These are phyloP conservation scores for Leptopilina syphax DNA, from an alignment of 2,888 invertebrate species.

Conservation along the genomic window DNA sequence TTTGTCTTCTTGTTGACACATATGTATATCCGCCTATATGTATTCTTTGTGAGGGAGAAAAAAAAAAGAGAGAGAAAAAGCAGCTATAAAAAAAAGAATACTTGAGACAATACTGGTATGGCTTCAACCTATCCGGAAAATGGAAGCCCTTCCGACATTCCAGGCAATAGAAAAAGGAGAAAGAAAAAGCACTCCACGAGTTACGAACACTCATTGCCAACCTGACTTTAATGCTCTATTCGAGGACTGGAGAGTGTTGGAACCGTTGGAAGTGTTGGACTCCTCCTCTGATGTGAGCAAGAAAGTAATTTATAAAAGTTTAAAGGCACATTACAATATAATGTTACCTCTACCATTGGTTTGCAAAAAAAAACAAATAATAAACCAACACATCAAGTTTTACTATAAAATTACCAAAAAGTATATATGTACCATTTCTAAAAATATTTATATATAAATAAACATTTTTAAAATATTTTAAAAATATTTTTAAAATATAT, in stretches of 20 bases:
- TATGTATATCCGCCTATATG: conserved; percentile 23
- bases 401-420: no score
- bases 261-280: conserved; percentile 1
- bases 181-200: conserved; percentile 28
- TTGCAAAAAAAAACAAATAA: background rate
- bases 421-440: no score
- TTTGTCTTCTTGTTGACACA: conserved; percentile 32
- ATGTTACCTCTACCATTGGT: background rate
- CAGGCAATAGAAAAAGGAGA: conserved; percentile 16
- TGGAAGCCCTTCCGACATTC: conserved; percentile 48
- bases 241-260: conserved; percentile 18
- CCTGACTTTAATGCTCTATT: conserved; percentile 20
- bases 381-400: no score
- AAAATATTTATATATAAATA: no score
- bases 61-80: background rate
- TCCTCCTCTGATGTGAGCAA: background rate
- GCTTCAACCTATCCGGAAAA: conserved; percentile 51
- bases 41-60: background rate
- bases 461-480: no score
- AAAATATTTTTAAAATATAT: no score
- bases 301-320: conserved; percentile 25
- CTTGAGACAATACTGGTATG: conserved; percentile 40
- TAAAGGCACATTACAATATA: background rate
- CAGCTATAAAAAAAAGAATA: conserved; percentile 20
- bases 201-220: conserved; percentile 35